Evolutionary conservation across 1,140 invertebrate genomes (phyloP), one percentile per base, ranked within the genome.

Genomic region (Metaphire vulgaris): DNA sequence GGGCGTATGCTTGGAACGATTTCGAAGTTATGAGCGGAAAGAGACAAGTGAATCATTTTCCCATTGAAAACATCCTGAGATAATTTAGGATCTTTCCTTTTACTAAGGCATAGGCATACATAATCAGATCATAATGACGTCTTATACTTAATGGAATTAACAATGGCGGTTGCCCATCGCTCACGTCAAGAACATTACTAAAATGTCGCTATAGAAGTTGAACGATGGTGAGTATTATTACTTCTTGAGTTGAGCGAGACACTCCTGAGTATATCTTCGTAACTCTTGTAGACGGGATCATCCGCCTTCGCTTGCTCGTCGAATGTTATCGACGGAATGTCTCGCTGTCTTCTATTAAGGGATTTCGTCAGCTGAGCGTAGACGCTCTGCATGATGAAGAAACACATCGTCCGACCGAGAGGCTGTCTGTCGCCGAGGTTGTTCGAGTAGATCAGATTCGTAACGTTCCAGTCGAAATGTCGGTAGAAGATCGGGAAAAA

Each of bases 301-400:
- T 31, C 12, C 12, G 70, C 28, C 14, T 72, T 31, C 28, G 74
- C 74, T 6, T 56, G 6, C 32, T 76, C 67, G 32, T 71, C 75
- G 34, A 76, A 76, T 1, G 68, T 33, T 16, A 41, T 41, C 26
- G 33, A 76, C 75, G 33, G 70, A 16, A 76, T 65, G 33, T 70
- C 64, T 21, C 71, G 30, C 31, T 34, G 30, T 2, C 56, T 41
- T 15, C 16, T 26, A 16, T 28, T 6, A 6, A 64, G 28, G 16
- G 12, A 65, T 16, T 56, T 1, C 14, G 2, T 56, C 21, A 76
- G 33, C 34, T 21, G 16, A 1, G 16, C 21, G 31, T 76, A 76
- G 31, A 76, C 70, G 68, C 81, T 74, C 78, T 85, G 82, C 72
- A 84, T 79, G 0, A 76, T 70, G 71, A 85, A 85, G 69, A 77